A percentile compares a stretch with the other conserved stretches of the same genome.
Conservation (phyloP, 1,140 invertebrate genomes). For the Bombus breviceps region DNA sequence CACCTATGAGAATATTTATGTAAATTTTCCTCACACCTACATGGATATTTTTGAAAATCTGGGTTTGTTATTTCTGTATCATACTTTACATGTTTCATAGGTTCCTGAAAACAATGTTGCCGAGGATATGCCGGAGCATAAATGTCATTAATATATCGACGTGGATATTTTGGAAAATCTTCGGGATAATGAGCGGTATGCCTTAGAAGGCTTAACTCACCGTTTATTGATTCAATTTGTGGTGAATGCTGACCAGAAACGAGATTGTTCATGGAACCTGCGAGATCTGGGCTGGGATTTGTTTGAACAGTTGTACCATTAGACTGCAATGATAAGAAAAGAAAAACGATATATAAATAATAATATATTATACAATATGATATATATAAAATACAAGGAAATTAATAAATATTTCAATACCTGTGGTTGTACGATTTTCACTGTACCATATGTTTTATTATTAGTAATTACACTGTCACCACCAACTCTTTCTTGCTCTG, state of each 20-base stretch:
- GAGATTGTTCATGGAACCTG: slow-evolving; percentile 79
- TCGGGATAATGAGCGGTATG: slow-evolving; percentile 66
- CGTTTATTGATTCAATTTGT: slow-evolving; percentile 79
- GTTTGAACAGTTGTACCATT: slow-evolving; percentile 76
- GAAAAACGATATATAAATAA: slow-evolving; percentile 34
- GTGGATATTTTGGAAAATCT: slow-evolving; percentile 69
- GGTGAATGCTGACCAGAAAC: slow-evolving; percentile 76
- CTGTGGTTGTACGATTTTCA: slow-evolving; percentile 83
- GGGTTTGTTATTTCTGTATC: slow-evolving; percentile 67
- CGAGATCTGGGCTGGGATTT: slow-evolving; percentile 73
- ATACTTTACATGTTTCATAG: slow-evolving; percentile 64
- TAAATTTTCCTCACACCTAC: slow-evolving; percentile 76
- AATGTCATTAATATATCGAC: slow-evolving; percentile 66
- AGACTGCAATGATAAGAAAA: slow-evolving; percentile 63
- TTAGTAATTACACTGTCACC: slow-evolving; percentile 80
- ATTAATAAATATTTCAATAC: slow-evolving; percentile 67
- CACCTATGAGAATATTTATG: slow-evolving; percentile 79
- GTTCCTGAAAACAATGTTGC: slow-evolving; percentile 68
- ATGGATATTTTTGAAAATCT: slow-evolving; percentile 72
- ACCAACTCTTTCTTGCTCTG: slow-evolving; percentile 83
- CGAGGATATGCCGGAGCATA: slow-evolving; percentile 66
- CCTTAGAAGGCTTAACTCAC: slow-evolving; percentile 78
- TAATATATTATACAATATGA: not conserved
- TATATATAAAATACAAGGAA: not conserved
- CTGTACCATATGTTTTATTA: slow-evolving; percentile 84